phyloP scores from a whole-genome alignment of 1,140 invertebrate species.

The Akabosia matsudoensis region DNA sequence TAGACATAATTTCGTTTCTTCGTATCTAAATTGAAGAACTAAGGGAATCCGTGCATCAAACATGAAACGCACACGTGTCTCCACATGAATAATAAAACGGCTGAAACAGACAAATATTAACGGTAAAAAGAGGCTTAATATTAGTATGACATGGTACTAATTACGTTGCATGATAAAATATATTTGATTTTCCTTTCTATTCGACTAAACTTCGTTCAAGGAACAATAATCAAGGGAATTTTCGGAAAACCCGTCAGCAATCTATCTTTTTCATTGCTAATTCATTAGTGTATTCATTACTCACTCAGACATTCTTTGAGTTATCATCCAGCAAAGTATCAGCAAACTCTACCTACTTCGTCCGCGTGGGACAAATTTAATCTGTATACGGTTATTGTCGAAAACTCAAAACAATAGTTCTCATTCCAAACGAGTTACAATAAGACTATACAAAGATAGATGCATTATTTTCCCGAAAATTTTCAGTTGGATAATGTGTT shows the following conservation, averaged over 20 bases:
- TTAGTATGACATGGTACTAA: no score
- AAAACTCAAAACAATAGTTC: not conserved
- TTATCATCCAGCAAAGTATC: no score
- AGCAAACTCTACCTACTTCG: not conserved
- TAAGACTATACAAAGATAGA: not conserved
- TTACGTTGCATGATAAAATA: no score
- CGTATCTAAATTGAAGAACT: no score
- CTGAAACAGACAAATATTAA: no score
- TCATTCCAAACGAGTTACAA: not conserved
- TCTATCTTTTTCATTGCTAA: slow-evolving; percentile 11
- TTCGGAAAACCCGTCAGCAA: not conserved
- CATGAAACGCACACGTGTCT: no score
- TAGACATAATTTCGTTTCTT: no score
- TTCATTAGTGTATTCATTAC: slow-evolving; percentile 23
- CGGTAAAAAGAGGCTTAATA: no score
- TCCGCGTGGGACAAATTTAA: not conserved
- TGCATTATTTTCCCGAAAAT: not conserved
- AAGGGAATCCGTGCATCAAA: no score
- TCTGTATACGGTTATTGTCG: not conserved
- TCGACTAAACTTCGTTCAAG: not conserved
- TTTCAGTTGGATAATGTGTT: not conserved
- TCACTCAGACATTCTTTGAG: slow-evolving; percentile 16
- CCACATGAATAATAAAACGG: no score
- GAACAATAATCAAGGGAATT: not conserved
- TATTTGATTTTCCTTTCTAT: not conserved